Percentiles rank a stretch among this genome's conserved stretches.
Conservation (phyloP, 2,888 invertebrate genomes). For the Synanthedon myopaeformis region DNA sequence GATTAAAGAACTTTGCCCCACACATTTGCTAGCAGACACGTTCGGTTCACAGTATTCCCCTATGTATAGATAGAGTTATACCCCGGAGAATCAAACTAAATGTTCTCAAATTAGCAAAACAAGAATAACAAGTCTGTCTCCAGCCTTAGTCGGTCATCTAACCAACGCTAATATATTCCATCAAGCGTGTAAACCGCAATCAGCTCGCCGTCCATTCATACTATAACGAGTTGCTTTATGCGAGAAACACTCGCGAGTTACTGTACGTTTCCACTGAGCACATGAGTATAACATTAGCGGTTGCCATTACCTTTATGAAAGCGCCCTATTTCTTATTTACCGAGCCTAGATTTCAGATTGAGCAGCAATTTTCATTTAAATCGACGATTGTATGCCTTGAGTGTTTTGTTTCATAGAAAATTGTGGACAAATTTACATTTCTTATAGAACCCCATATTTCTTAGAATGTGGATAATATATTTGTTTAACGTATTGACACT, state of each 20-base stretch:
- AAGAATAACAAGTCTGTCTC: background rate
- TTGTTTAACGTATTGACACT: no score
- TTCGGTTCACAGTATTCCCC: no score
- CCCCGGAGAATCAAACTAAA: no score
- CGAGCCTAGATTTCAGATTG: background rate
- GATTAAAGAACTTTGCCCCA: no score
- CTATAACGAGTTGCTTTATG: constrained; percentile 27
- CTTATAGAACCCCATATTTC: no score
- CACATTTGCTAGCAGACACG: no score
- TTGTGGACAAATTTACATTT: no score
- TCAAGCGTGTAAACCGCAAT: constrained; percentile 41
- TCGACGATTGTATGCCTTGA: no score
- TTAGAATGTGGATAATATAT: no score
- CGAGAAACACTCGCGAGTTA: background rate
- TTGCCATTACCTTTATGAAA: background rate
- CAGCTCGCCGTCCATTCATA: constrained; percentile 32
- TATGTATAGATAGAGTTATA: no score
- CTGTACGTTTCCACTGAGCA: background rate
- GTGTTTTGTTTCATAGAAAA: no score
- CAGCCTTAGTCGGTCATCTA: background rate
- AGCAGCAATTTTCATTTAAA: no score
- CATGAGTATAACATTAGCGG: background rate
- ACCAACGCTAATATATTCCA: constrained; percentile 42
- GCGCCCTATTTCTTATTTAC: background rate
- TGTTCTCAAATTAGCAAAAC: background rate